Evolutionary conservation across 2,113 vertebrate genomes (phyloP).

Genomic region (Zapus hudsonius): DNA sequence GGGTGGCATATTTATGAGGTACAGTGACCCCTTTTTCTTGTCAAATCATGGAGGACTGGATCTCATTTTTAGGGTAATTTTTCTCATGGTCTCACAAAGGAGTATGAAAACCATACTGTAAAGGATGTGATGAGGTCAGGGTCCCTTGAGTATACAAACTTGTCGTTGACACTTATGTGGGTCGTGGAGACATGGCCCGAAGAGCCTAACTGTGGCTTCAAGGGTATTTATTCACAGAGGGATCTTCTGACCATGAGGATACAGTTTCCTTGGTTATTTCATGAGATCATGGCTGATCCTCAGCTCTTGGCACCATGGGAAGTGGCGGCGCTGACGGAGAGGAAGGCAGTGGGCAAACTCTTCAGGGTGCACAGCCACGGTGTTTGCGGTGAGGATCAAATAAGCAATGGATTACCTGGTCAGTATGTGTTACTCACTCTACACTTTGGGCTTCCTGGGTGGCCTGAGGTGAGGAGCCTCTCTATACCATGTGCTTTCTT

Average conservation of each 20-base stretch:
- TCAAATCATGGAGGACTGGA: not conserved
- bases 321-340: not conserved
- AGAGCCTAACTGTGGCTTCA: not conserved
- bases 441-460: not conserved
- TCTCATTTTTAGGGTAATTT: not conserved
- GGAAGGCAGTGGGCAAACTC: not conserved
- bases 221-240: not conserved
- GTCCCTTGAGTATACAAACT: too few relatives aligned
- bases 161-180: not conserved
- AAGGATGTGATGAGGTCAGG: not conserved
- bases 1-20: not conserved
- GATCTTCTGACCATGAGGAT: not conserved
- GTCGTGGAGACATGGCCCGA: too few relatives aligned
- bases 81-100: not conserved
- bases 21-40: too few relatives aligned
- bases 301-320: not conserved
- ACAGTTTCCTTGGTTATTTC: not conserved
- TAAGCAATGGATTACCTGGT: too few relatives aligned
- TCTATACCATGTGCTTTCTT: not conserved
- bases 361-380: too few relatives aligned
- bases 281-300: not conserved
- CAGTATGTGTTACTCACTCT: not conserved
- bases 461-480: not conserved
- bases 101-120: not conserved
- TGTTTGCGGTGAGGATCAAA: too few relatives aligned